A percentile compares a stretch with the other conserved stretches of the same genome.
phyloP scores from a whole-genome alignment of 2,797 vertebrate genomes.

The Poecile montanus region DNA sequence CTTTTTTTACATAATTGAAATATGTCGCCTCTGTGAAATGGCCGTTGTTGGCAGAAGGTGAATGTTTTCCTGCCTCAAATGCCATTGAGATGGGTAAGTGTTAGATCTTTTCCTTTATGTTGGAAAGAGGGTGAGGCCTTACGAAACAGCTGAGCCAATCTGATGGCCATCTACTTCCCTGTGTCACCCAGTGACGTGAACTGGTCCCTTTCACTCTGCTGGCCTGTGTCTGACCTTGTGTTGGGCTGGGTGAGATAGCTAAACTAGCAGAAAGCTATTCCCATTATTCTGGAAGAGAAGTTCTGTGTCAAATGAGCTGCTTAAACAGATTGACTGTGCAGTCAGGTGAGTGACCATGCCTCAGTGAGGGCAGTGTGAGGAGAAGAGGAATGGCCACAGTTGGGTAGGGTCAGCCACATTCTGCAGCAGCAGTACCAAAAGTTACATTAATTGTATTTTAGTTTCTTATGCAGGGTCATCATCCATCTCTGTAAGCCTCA shows the following conservation, averaged over 20 bases:
- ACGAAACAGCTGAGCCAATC: not conserved
- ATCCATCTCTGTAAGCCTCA: not conserved
- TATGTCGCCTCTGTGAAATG: not conserved
- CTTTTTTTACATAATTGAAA: not conserved
- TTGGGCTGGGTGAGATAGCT: not conserved
- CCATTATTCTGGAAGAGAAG: not conserved
- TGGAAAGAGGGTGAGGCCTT: not conserved
- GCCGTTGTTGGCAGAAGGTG: not conserved
- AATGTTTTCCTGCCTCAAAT: not conserved
- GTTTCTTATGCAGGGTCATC: not conserved
- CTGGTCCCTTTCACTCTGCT: not conserved
- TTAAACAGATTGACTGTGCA: not conserved
- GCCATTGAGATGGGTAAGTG: not conserved
- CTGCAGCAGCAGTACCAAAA: not conserved
- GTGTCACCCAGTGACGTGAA: not conserved
- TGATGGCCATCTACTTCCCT: not conserved
- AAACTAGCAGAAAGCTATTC: constrained; percentile 36
- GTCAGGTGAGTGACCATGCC: not conserved
- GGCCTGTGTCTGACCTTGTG: rapidly evolving
- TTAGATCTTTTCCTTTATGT: not conserved
- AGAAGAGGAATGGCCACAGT: not conserved
- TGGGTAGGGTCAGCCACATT: not conserved
- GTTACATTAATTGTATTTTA: not conserved
- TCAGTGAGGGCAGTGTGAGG: not conserved
- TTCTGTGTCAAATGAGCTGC: not conserved